Evolutionary conservation across 1,140 invertebrate genomes (phyloP), one percentile per base, ranked within the genome.

Genomic region (Cherax quadricarinatus): DNA sequence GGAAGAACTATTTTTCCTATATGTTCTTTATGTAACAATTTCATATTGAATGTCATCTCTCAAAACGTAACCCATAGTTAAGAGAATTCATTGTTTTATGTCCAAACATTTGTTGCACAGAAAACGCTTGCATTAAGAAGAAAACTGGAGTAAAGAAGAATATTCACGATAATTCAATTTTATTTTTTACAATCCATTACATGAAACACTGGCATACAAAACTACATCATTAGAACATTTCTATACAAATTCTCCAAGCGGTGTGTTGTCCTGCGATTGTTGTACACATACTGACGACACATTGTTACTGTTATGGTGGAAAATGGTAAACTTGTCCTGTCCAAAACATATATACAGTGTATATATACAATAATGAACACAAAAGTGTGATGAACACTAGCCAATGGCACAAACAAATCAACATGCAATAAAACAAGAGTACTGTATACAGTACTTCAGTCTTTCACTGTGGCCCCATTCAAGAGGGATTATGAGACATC

Each of bases 131-230:
- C 30, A 41, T 41, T 41, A 41, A 41, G 21, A 66, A 21, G 14
- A 66, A 66, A 66, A 18, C 21, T 21, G 62, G 62, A 66, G 62
- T 18, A 66, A 66, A 21, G 62, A 66, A 66, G 4, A 66, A 57
- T 9, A 24, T 3, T 60, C 21, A 83, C 51, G 81, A n/a, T 57
- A 57, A 83, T 83, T 83, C 30, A 51, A 30, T 51, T 83, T 83
- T 83, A 83, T 57, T 66, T 57, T 60, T 60, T 51, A 83, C 81
- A 83, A 30, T 83, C 81, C 81, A 60, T 57, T 83, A 83, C 81
- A 83, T 83, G 4, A 53, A 83, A 83, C 81, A 24, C 57, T 83
- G 60, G 81, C 81, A 83, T 83, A 83, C 81, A 83, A 83, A 83
- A 83, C 81, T 83, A 57, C n/a, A 30, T 83, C 51, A 30, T 83